Conservation (phyloP, 2,113 vertebrate genomes). For the Bostrychus sinensis region DNA sequence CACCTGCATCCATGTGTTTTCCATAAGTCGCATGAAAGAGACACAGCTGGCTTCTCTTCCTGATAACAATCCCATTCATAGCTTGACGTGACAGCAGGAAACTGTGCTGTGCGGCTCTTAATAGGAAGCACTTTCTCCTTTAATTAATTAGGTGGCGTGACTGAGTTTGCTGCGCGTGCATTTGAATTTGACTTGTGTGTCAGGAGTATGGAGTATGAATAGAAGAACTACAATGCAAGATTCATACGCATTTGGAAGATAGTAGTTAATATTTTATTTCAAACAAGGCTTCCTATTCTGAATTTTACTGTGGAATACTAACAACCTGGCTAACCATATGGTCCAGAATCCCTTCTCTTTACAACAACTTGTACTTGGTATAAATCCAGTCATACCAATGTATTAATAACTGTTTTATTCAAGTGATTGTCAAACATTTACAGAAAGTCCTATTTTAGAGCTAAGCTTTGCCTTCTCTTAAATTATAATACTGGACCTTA, state of each 20-base stretch:
- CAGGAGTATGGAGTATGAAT: not conserved
- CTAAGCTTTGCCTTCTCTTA: too few species aligned
- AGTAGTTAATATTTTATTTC: too few species aligned
- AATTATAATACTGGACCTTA: too few species aligned
- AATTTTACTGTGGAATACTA: too few species aligned
- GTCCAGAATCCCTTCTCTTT: too few species aligned
- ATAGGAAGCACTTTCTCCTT: slow-evolving; percentile 24
- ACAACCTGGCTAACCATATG: too few species aligned
- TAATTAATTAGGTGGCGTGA: slow-evolving; percentile 31
- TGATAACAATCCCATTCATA: slow-evolving; percentile 34
- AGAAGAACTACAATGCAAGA: not conserved
- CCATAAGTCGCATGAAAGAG: slow-evolving; percentile 18
- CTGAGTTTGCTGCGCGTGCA: slow-evolving; percentile 8
- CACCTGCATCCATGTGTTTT: slow-evolving; percentile 2
- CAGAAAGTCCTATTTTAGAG: too few species aligned
- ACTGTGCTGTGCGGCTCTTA: not conserved
- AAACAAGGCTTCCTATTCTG: too few species aligned
- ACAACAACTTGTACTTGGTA: too few species aligned
- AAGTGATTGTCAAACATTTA: too few species aligned
- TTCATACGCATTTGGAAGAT: not conserved
- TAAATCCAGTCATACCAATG: too few species aligned
- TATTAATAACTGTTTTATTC: too few species aligned
- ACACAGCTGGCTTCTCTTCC: slow-evolving; percentile 47
- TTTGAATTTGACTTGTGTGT: slow-evolving; percentile 6
- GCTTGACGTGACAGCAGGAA: slow-evolving; percentile 13